Conservation (phyloP, 2,797 vertebrate species). For the Semaprochilodus insignis region DNA sequence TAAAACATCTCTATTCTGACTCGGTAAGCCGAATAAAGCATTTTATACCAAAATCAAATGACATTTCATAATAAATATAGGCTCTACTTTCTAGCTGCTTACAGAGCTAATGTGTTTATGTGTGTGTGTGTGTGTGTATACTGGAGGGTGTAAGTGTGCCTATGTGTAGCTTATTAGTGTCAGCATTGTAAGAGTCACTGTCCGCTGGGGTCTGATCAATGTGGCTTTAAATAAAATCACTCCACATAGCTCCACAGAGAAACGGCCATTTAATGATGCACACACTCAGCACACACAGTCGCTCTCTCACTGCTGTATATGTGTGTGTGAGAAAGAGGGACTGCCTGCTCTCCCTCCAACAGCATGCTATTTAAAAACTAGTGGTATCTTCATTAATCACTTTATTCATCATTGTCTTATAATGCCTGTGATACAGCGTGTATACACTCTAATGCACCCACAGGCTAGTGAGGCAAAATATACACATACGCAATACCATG, state of each 20-base stretch:
- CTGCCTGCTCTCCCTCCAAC: neutral
- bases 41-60: too few species aligned
- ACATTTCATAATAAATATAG: too few species aligned
- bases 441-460: neutral
- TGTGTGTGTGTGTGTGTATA: neutral
- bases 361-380: neutral
- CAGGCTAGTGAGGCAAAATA: neutral
- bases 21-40: too few species aligned
- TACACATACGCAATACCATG: too few species aligned
- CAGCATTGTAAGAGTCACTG: slow-evolving; percentile 19
- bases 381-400: neutral
- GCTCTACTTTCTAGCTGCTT: neutral
- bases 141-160: neutral
- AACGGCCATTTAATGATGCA: neutral
- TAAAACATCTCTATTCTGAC: too few species aligned
- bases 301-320: neutral
- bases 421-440: neutral
- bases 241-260: neutral
- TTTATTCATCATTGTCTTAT: neutral
- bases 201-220: slow-evolving; percentile 16
- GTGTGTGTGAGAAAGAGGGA: neutral
- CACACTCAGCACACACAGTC: neutral
- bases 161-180: slow-evolving; percentile 4
- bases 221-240: slow-evolving; percentile 10
- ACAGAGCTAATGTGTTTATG: neutral